Evolutionary conservation across 2,797 vertebrate genomes (phyloP), one percentile per base, ranked within the genome.

Genomic region (Hirundo rustica): DNA sequence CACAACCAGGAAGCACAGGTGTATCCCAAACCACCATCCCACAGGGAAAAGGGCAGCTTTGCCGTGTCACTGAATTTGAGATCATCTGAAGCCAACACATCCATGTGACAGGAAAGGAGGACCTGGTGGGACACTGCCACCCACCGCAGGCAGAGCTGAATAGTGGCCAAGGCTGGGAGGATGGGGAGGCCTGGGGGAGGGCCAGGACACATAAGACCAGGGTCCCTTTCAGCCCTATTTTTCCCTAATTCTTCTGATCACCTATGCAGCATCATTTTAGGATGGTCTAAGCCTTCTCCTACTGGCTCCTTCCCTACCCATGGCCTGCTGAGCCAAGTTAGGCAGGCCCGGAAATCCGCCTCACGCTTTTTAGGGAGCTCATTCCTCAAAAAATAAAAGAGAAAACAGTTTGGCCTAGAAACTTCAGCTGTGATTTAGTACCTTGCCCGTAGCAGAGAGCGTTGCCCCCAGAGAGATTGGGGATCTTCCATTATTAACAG

Each of bases 351-450:
- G 19, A 93, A 82, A 70, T 55, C 23, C 10, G 0, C 51, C 54
- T 91, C 62, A 25, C 10, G 2, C 20, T n/a, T 94, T 81, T 92
- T 2, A 48, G 54, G 67, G 79, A 85, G 30, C 71, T 91, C 48
- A 77, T 85, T 82, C 25, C 61, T 89, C 45, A 79, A 66, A 85
- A 77, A 27, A 38, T 6, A 48, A 42, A 80, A 84, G 40, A 32
- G 27, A n/a, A 93, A 88, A 48, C 44, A 55, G 55, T 93, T 65
- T 91, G 91, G 64, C 92, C 95, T 94, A 93, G 91, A 96, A 96
- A 95, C 87, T 91, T 95, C 92, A 93, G 45, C 60, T 62, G 48
- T 95, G 91, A 94, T 96, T 93, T 87, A 95, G 84, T 73, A 25
- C 78, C 71, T 87, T 73, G 84, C 92, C 87, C 0, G 0, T 44